These are phyloP conservation scores for Nymphalis urticae DNA, from an alignment of 2,888 invertebrate genomes.

Conservation along the genomic window DNA sequence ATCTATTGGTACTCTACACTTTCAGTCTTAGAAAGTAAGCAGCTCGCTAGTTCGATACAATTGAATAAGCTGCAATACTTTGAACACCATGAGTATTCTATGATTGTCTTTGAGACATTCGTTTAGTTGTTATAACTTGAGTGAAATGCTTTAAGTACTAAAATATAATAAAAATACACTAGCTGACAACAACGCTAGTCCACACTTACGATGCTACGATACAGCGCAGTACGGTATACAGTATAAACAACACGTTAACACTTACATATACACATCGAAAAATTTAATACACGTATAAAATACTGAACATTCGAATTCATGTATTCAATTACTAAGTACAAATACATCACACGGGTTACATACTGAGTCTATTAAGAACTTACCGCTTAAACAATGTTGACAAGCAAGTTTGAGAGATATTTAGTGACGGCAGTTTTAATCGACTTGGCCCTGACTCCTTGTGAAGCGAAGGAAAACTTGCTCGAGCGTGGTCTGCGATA, in stretches of 20 bases:
- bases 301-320: slow-evolving; percentile 30
- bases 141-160: slow-evolving; percentile 27
- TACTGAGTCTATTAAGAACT: not conserved
- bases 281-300: slow-evolving; percentile 47
- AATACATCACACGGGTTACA: slow-evolving; percentile 15
- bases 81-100: slow-evolving; percentile 34
- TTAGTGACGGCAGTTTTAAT: slow-evolving; percentile 18
- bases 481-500: slow-evolving; percentile 90
- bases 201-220: slow-evolving; percentile 21
- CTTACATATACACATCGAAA: slow-evolving; percentile 43
- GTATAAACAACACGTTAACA: slow-evolving; percentile 35
- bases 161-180: slow-evolving; percentile 24
- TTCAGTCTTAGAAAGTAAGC: slow-evolving; percentile 48
- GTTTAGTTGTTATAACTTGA: slow-evolving; percentile 10
- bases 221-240: slow-evolving; percentile 16
- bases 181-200: slow-evolving; percentile 9
- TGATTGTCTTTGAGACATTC: slow-evolving; percentile 17
- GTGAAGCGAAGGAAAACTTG: slow-evolving; percentile 88
- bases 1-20: slow-evolving; percentile 35
- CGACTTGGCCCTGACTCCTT: slow-evolving; percentile 50
- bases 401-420: not conserved
- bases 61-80: slow-evolving; percentile 15
- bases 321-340: slow-evolving; percentile 14
- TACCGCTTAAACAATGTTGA: not conserved
- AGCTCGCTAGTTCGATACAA: slow-evolving; percentile 3